These are phyloP conservation scores for Ophion slaviceki DNA, from an alignment of 2,888 invertebrate species.

Conservation along the genomic window DNA sequence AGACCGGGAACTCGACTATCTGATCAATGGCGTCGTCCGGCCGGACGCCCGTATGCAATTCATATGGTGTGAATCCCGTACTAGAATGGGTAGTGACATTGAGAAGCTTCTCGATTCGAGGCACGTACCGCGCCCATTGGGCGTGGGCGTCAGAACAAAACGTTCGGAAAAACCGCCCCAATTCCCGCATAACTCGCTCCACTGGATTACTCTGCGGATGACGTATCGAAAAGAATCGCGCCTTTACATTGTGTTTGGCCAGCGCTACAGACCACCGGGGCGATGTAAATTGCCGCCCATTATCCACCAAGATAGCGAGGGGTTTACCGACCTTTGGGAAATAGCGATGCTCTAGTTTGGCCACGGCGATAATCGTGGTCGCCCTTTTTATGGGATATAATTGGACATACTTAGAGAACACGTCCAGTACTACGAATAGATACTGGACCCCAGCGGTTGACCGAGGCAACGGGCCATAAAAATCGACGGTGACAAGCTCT, in stretches of 20 bases:
- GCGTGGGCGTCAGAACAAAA: background rate
- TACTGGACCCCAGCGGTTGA: slow-evolving; percentile 28
- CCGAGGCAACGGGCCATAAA: slow-evolving; percentile 46
- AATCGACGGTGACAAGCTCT: slow-evolving; percentile 58
- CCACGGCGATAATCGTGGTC: slow-evolving; percentile 34
- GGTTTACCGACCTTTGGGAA: slow-evolving; percentile 44
- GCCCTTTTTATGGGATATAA: slow-evolving; percentile 58
- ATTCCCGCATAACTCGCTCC: background rate
- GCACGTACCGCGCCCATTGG: background rate
- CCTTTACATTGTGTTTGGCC: background rate
- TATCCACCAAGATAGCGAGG: slow-evolving; percentile 38
- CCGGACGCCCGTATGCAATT: background rate
- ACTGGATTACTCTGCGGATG: background rate
- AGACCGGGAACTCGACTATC: background rate
- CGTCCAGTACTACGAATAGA: slow-evolving; percentile 54
- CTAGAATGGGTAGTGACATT: background rate
- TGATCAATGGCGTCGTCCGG: background rate
- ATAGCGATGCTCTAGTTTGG: slow-evolving; percentile 53
- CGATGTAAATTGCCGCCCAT: slow-evolving; percentile 60
- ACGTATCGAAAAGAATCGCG: background rate
- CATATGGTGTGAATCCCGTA: background rate
- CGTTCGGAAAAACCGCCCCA: background rate
- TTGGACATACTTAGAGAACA: slow-evolving; percentile 48
- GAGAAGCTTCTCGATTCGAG: background rate
- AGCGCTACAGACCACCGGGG: slow-evolving; percentile 22